Conservation (phyloP, 2,888 invertebrate genomes). For the Rotaria socialis region DNA sequence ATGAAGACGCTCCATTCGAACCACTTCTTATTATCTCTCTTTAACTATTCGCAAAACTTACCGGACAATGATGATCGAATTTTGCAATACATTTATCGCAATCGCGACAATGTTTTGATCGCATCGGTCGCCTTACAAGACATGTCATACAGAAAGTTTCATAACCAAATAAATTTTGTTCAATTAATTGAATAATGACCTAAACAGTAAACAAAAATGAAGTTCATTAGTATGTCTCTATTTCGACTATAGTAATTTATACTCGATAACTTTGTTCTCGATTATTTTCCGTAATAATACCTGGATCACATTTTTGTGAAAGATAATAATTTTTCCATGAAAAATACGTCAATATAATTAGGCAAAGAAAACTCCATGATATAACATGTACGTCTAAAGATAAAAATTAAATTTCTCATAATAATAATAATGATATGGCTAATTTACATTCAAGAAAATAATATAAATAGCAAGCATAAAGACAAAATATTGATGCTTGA, state of each 20-base stretch:
- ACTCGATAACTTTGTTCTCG: conserved; percentile 70
- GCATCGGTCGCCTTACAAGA: conserved; percentile 36
- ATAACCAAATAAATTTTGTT: conserved; percentile 39
- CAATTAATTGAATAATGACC: conserved; percentile 64
- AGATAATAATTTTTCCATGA: conserved; percentile 74
- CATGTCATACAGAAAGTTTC: conserved; percentile 43
- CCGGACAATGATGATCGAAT: conserved; percentile 47
- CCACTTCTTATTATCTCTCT: too few species aligned
- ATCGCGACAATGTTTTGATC: conserved; percentile 45
- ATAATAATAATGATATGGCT: too few species aligned
- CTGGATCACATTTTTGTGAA: conserved; percentile 89
- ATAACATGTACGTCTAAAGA: background rate
- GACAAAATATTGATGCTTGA: conserved; percentile 87
- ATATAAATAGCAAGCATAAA: conserved; percentile 77
- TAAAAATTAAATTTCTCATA: background rate
- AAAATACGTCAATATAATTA: conserved; percentile 4
- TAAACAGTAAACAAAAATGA: conserved; percentile 55
- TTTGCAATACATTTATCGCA: conserved; percentile 43
- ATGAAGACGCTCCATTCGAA: too few species aligned
- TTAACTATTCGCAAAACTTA: background rate
- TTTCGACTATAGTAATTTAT: background rate
- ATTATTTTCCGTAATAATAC: conserved; percentile 76
- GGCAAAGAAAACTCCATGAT: background rate
- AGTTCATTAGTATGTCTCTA: too few species aligned
- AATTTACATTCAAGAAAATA: conserved; percentile 60